Evolutionary conservation across 2,113 vertebrate species (phyloP).

Genomic region (Clarias magur): DNA sequence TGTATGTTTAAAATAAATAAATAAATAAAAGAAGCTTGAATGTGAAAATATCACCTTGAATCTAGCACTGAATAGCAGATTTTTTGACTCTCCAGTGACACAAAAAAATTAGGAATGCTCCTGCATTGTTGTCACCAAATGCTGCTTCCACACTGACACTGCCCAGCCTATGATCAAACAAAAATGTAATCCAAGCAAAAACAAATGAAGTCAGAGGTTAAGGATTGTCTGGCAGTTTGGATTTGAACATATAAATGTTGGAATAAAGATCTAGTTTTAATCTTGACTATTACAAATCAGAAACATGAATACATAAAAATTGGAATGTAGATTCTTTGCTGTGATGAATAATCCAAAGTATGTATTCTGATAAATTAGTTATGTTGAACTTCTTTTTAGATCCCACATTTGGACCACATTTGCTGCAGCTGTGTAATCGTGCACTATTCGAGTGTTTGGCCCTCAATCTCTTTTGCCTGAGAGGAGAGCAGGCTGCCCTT

Average conservation of each 20-base stretch:
- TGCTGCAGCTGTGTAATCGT: conserved; percentile 88
- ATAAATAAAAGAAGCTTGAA: background rate
- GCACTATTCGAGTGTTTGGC: conserved; percentile 88
- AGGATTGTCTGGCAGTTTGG: background rate
- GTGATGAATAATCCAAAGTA: background rate
- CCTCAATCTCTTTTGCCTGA: conserved; percentile 86
- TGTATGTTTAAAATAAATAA: too few relatives aligned
- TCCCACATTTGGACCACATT: conserved; percentile 79
- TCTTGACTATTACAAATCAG: background rate
- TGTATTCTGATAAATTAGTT: background rate
- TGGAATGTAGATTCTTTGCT: background rate
- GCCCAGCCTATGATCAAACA: background rate
- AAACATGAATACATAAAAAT: background rate
- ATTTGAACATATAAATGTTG: too few relatives aligned
- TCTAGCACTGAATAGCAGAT: background rate
- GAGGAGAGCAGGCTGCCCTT: conserved; percentile 83
- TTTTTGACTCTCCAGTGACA: background rate
- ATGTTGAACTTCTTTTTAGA: conserved; percentile 65
- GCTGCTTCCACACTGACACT: background rate
- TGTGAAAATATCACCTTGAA: background rate
- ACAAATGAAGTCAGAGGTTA: background rate
- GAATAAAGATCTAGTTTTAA: background rate
- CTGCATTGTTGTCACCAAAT: background rate
- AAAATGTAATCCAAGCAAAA: background rate
- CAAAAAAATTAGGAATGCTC: background rate